Base-by-base conservation (phyloP, 1,140 invertebrate genomes). In the Drosophila sproati region DNA sequence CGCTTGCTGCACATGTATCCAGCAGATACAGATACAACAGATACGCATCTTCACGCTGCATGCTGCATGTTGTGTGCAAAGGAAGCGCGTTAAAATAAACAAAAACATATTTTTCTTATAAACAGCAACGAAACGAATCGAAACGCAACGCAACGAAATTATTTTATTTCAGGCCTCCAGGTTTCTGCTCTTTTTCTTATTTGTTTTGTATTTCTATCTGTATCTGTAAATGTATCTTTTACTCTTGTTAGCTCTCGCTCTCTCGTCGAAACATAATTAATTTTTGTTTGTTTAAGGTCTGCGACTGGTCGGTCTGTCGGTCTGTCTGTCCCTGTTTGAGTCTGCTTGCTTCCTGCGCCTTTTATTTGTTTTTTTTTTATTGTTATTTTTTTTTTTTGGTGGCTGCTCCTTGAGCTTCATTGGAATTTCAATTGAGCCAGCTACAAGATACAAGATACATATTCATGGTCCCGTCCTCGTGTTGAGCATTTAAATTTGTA, bases 221-320 rank as follows among this genome's bases (percentile, higher is more conserved):
- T 57, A 50, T 34, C 67, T 67, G 75, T 66, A 54, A 43, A 56
- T 72, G 69, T 45, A 52, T 50, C 52, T 73, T 50, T 43, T 37
- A 7, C 5, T 37, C 35, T 6, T 7, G 35, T 7, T 47, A n/a
- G 7, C 34, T 78, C 28, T 59, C 1, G 45, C 34, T 56, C 28
- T 34, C 34, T 52, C 80, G 90, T 90, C 86, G 86, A 81, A 91
- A 88, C 88, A 91, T 91, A 91, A 91, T 91, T 91, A 91, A 91
- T 91, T 91, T 91, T 78, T 91, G 88, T 91, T 91, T 91, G 88
- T 80, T 91, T 91, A 91, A 80, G 89, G 82, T 88, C 82, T 87
- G 79, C 59, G 78, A 69, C 73, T 69, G 67, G 57, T 68, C 79
- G 82, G 82, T 79, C 82, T 82, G 76, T 39, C 37, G 8, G 8